phyloP scores from a whole-genome alignment of 2,797 vertebrate genomes.

The Bryconaethiops microstoma region DNA sequence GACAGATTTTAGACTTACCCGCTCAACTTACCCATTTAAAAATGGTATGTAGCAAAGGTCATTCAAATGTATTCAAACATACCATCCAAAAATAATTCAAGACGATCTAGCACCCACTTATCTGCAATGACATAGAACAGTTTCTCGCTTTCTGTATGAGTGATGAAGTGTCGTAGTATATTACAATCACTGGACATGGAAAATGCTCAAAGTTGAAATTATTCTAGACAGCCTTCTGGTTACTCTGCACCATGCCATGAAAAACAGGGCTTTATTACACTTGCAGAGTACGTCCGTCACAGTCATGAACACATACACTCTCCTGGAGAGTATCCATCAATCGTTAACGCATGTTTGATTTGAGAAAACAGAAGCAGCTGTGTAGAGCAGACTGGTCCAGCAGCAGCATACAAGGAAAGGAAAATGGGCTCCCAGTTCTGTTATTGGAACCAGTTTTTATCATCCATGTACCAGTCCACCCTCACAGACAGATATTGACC shows the following conservation, averaged over 20 bases:
- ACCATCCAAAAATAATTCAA: too few species aligned
- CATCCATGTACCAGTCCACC: constrained; percentile 42
- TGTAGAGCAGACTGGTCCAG: constrained; percentile 52
- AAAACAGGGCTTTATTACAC: constrained; percentile 43
- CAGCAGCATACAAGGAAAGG: constrained; percentile 33
- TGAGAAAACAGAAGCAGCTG: constrained; percentile 59
- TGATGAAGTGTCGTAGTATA: too few species aligned
- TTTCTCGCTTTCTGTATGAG: too few species aligned
- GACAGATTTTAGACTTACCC: too few species aligned
- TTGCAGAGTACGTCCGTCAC: background rate
- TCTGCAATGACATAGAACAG: too few species aligned
- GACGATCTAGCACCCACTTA: too few species aligned
- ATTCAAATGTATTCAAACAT: too few species aligned
- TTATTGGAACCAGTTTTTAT: constrained; percentile 45
- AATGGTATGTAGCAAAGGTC: too few species aligned
- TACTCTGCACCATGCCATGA: background rate
- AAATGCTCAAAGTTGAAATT: background rate
- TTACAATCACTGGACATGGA: too few species aligned
- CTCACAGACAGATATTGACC: constrained; percentile 42
- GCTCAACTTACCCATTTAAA: too few species aligned
- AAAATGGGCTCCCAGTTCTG: constrained; percentile 61
- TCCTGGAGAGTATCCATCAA: background rate
- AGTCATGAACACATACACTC: background rate
- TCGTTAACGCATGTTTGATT: constrained; percentile 33
- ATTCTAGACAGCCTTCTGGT: constrained; percentile 5